phyloP scores from a whole-genome alignment of 2,888 invertebrate genomes.

The Myathropa florea region DNA sequence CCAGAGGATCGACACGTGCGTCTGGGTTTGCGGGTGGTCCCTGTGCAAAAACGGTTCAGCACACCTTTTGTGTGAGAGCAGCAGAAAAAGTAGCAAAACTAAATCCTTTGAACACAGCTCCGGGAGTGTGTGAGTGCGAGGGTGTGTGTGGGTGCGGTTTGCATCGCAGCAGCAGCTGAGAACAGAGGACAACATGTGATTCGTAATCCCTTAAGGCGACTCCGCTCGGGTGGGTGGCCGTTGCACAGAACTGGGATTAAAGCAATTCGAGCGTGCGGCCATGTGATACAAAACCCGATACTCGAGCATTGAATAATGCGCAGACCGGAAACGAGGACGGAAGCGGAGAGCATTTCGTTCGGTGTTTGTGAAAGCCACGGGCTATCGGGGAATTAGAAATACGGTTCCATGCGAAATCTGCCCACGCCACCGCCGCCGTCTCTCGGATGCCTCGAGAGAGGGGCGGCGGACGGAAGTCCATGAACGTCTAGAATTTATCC shows the following conservation, averaged over 20 bases:
- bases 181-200: neutral
- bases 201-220: constrained; percentile 19
- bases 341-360: neutral
- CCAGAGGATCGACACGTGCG: neutral
- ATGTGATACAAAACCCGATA: constrained; percentile 1
- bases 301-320: neutral
- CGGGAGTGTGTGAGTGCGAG: neutral
- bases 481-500: neutral
- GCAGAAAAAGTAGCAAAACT: constrained; percentile 33
- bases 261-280: neutral
- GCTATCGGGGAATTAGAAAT: constrained; percentile 28
- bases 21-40: neutral
- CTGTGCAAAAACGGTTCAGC: neutral
- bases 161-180: neutral
- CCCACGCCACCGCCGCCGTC: no score
- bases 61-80: neutral
- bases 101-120: constrained; percentile 13
- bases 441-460: neutral
- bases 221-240: neutral
- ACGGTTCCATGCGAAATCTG: neutral
- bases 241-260: neutral
- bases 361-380: constrained; percentile 13
- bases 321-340: neutral
- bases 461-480: neutral
- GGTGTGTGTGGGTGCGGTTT: neutral